Conservation (phyloP, 2,888 invertebrate genomes). For the Leuctra nigra region DNA sequence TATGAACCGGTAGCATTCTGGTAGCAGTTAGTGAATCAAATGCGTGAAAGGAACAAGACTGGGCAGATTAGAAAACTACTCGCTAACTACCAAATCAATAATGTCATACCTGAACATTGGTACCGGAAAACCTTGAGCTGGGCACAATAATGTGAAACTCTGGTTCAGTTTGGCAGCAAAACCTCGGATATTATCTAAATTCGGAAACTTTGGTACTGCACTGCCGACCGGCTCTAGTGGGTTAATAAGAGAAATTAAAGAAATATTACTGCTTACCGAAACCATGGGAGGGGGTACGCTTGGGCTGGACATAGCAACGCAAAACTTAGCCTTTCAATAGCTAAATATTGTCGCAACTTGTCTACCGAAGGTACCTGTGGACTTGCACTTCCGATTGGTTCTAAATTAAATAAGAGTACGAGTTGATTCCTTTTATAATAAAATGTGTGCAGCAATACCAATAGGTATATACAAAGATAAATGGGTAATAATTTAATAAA, state of each 20-base stretch:
- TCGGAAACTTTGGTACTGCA: slow-evolving; percentile 60
- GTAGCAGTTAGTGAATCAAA: too few relatives aligned
- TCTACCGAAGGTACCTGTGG: slow-evolving; percentile 49
- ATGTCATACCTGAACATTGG: slow-evolving; percentile 61
- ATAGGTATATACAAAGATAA: background rate
- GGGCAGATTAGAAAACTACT: too few relatives aligned
- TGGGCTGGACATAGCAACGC: slow-evolving; percentile 66
- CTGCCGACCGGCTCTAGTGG: slow-evolving; percentile 60
- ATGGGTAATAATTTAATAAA: too few relatives aligned
- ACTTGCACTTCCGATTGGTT: slow-evolving; percentile 53
- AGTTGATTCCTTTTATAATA: background rate
- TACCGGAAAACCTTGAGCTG: slow-evolving; percentile 60
- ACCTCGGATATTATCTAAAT: slow-evolving; percentile 57
- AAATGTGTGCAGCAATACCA: background rate
- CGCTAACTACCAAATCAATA: background rate
- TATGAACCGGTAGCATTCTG: too few relatives aligned
- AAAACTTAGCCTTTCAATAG: slow-evolving; percentile 39
- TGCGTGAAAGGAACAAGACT: too few relatives aligned
- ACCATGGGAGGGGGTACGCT: slow-evolving; percentile 54
- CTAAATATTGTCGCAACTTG: slow-evolving; percentile 33
- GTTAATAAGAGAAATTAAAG: slow-evolving; percentile 24
- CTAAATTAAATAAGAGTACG: slow-evolving; percentile 34
- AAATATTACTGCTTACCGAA: slow-evolving; percentile 43
- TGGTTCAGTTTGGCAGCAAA: slow-evolving; percentile 46
- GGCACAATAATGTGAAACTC: slow-evolving; percentile 54